These are phyloP conservation scores for Ctenosaura bakeri DNA, from an alignment of 2,797 vertebrate genomes.

Conservation along the genomic window DNA sequence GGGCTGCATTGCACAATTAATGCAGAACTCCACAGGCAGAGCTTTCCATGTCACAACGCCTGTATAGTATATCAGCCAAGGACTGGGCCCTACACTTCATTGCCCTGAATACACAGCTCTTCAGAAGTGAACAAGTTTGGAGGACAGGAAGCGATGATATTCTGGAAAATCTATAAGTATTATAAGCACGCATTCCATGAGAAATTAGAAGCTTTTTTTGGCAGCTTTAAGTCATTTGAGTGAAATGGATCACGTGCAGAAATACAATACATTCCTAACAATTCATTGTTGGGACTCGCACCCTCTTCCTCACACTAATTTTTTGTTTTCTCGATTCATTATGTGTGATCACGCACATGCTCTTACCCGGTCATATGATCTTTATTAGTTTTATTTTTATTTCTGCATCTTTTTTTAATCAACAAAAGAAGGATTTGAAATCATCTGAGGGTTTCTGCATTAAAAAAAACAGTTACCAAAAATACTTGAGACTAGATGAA, in stretches of 20 bases:
- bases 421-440: constrained; percentile 69
- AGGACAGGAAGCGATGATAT: constrained; percentile 46
- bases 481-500: constrained; percentile 79
- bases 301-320: constrained; percentile 63
- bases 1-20: too few species aligned
- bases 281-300: constrained; percentile 48
- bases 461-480: constrained; percentile 78
- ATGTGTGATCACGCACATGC: constrained; percentile 38
- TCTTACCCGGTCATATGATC: constrained; percentile 66
- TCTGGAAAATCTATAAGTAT: constrained; percentile 65
- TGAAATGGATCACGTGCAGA: constrained; percentile 69
- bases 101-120: constrained; percentile 29
- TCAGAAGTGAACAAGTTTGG: background rate
- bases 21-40: too few species aligned
- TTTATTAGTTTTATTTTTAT: constrained; percentile 30
- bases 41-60: too few species aligned
- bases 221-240: constrained; percentile 60
- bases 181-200: constrained; percentile 68
- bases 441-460: constrained; percentile 56
- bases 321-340: constrained; percentile 69
- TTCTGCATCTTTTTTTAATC: constrained; percentile 39
- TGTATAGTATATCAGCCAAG: background rate
- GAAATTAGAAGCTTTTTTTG: constrained; percentile 73
- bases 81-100: too few species aligned
- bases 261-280: constrained; percentile 57